Evolutionary conservation across 2,888 invertebrate species (phyloP).

Genomic region (Nemapogon koenigi): DNA sequence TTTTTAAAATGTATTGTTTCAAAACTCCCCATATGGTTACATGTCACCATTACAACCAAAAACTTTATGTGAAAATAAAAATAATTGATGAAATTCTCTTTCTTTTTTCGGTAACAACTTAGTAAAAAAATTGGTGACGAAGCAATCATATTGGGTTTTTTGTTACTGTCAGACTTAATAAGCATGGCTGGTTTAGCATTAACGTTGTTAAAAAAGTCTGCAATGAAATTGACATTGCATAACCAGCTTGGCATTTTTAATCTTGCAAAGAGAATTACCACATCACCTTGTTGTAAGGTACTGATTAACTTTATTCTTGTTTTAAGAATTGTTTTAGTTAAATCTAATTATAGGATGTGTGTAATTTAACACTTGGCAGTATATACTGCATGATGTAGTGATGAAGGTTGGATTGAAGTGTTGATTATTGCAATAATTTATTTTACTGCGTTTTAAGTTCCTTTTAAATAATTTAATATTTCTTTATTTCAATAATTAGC

Average conservation of each 20-base stretch:
- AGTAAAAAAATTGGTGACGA: conserved; percentile 39
- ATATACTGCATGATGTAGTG: too few relatives aligned
- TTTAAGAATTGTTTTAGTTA: too few relatives aligned
- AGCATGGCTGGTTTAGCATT: conserved; percentile 35
- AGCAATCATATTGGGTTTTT: conserved; percentile 31
- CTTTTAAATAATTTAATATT: too few relatives aligned
- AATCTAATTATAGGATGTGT: too few relatives aligned
- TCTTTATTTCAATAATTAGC: too few relatives aligned
- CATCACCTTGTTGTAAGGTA: conserved; percentile 31
- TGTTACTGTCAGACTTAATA: conserved; percentile 23
- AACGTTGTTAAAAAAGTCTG: conserved; percentile 31
- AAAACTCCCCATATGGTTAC: conserved; percentile 44
- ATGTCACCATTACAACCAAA: conserved; percentile 23
- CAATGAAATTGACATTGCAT: conserved; percentile 19
- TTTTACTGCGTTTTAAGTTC: too few relatives aligned
- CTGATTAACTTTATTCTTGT: conserved; percentile 3
- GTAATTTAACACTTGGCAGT: too few relatives aligned
- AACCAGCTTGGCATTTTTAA: conserved; percentile 15
- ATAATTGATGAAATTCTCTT: conserved; percentile 17
- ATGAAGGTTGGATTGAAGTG: too few relatives aligned
- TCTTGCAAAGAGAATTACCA: conserved; percentile 44
- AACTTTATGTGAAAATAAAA: conserved; percentile 3
- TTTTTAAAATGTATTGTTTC: conserved; percentile 15
- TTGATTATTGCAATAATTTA: too few relatives aligned
- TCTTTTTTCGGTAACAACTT: conserved; percentile 37